Evolutionary conservation across 2,888 invertebrate species (phyloP), one percentile per base, ranked within the genome.

Genomic region (Trypoxylon attenuatum): DNA sequence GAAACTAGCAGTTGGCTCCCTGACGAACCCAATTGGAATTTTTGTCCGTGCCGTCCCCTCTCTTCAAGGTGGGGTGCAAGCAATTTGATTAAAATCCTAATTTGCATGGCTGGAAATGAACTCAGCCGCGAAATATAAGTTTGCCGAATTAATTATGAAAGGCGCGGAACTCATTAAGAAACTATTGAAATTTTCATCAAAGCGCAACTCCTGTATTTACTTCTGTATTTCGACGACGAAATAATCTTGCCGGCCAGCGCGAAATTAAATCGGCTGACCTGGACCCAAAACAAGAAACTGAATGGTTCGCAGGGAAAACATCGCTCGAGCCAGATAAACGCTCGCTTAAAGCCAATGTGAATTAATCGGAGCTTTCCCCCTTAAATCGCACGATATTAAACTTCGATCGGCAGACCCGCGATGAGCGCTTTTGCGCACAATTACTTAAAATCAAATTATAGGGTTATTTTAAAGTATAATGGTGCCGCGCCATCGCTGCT

Each of bases 71-170:
- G 66, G 63, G 56, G 49, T 25, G 46, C 21, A 52, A 59, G 57
- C n/a, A 13, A 66, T 73, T 66, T 64, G 66, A 74, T 74, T 73
- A 71, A 71, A 73, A 57, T 62, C 73, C 56, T 59, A 66, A 74
- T 71, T 74, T 64, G 57, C 69, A 60, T 57, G 54, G 63, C 18
- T 51, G 38, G 62, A 64, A 71, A 74, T 75, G 67, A 71, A 73
- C 71, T 66, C 53, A 61, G 51, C 57, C 50, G 47, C 25, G 60
- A 60, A 59, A 63, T 73, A 73, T 71, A 73, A 68, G 71, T 68
- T 71, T 51, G 63, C 54, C n/a, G 51, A 67, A 75, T 73, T 75
- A 68, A 73, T 75, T 63, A 71, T 66, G 57, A 62, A 61, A 58
- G 49, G 62, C 45, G 55, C 22, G 33, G 25, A 67, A 67, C 59